Conservation (phyloP, 1,140 invertebrate species). For the Aphis gossypii region DNA sequence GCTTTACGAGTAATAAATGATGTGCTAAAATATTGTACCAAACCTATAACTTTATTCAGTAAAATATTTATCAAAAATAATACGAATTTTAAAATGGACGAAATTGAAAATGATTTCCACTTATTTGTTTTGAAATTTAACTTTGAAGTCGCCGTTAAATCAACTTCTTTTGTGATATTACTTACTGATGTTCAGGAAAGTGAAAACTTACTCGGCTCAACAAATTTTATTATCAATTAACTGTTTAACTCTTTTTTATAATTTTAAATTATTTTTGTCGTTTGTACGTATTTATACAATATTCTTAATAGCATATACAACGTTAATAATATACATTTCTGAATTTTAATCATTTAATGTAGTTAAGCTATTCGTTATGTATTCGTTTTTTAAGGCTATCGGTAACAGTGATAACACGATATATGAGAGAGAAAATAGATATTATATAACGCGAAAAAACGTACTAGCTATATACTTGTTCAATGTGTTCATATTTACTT, state of each 20-base stretch:
- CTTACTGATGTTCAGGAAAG: background rate
- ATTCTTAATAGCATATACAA: background rate
- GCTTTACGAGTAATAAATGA: background rate
- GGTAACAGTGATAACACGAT: background rate
- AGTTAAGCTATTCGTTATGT: background rate
- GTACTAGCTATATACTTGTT: background rate
- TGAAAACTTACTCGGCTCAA: background rate
- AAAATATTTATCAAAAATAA: constrained; percentile 26
- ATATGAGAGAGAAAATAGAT: no score
- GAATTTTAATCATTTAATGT: background rate
- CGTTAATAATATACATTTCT: background rate
- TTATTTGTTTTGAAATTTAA: constrained; percentile 21
- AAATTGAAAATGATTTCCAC: constrained; percentile 12
- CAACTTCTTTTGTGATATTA: background rate
- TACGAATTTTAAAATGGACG: constrained; percentile 14
- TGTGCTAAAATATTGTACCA: background rate
- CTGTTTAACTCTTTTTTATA: background rate
- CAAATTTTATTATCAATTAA: background rate
- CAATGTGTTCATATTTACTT: background rate
- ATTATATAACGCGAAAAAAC: background rate
- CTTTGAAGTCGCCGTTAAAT: background rate
- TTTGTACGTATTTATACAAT: background rate
- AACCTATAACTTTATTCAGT: constrained; percentile 16
- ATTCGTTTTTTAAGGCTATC: background rate
- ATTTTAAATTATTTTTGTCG: background rate